These are phyloP conservation scores for Phyllopteryx taeniolatus DNA, from an alignment of 2,113 vertebrate species.

Conservation along the genomic window DNA sequence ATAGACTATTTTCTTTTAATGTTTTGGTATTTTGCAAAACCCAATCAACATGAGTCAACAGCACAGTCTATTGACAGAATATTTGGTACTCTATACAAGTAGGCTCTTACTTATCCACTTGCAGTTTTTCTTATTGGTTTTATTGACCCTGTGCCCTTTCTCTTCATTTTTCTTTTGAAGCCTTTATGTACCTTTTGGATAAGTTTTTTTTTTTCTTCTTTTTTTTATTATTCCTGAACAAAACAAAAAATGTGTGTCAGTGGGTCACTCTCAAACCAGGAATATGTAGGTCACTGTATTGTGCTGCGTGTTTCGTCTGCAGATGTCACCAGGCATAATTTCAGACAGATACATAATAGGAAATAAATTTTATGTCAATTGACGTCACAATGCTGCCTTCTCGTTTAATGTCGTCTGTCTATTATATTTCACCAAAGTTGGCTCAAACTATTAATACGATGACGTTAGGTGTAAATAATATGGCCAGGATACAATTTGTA, in stretches of 20 bases:
- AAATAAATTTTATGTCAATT: not conserved
- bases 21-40: not conserved
- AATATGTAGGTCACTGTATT: constrained; percentile 40
- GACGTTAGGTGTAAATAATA: no score
- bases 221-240: not conserved
- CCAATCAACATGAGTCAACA: not conserved
- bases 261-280: constrained; percentile 8
- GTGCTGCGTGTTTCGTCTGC: not conserved
- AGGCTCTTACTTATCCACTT: not conserved
- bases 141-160: not conserved
- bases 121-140: not conserved
- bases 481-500: not conserved
- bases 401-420: not conserved
- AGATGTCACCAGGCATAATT: not conserved
- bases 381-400: not conserved
- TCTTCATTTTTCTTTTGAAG: not conserved
- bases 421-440: no score
- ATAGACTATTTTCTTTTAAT: not conserved
- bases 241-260: constrained; percentile 22
- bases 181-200: not conserved
- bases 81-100: not conserved
- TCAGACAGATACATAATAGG: not conserved
- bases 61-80: not conserved
- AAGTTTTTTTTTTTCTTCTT: not conserved
- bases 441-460: no score